phyloP scores from a whole-genome alignment of 2,888 invertebrate genomes.

The Marronus borbonicus region DNA sequence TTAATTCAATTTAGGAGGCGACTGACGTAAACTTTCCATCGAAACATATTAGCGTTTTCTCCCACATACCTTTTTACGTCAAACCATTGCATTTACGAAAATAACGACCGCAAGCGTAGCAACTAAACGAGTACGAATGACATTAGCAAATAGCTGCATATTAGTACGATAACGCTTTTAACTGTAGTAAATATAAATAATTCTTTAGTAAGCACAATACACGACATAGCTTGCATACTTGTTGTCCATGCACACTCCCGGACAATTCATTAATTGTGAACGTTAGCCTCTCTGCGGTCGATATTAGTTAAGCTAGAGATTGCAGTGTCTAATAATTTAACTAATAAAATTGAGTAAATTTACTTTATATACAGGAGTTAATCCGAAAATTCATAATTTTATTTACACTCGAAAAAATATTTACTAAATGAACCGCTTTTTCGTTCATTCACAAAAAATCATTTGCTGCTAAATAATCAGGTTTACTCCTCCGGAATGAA shows the following conservation, averaged over 20 bases:
- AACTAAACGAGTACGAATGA: conserved; percentile 39
- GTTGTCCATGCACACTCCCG: neutral
- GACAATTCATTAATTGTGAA: neutral
- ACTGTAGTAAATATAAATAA: conserved; percentile 7
- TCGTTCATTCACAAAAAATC: too few relatives aligned
- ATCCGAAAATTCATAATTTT: too few relatives aligned
- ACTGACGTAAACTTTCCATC: conserved; percentile 15
- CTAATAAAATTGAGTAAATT: too few relatives aligned
- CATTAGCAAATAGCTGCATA: conserved; percentile 28
- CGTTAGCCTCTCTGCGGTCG: neutral
- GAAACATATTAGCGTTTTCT: conserved; percentile 10
- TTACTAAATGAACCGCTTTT: too few relatives aligned
- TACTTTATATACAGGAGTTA: too few relatives aligned
- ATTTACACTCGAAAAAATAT: too few relatives aligned
- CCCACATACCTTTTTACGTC: conserved; percentile 24
- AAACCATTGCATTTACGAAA: conserved; percentile 19
- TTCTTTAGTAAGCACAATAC: neutral
- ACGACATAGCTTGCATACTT: neutral
- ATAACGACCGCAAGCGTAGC: conserved; percentile 20
- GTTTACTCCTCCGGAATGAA: too few relatives aligned
- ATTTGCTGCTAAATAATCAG: too few relatives aligned
- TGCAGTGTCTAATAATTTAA: too few relatives aligned
- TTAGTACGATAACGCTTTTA: conserved; percentile 23
- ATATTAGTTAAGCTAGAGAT: too few relatives aligned
- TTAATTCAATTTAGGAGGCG: neutral